Conservation (phyloP, 2,797 vertebrate species). For the Prionace glauca region DNA sequence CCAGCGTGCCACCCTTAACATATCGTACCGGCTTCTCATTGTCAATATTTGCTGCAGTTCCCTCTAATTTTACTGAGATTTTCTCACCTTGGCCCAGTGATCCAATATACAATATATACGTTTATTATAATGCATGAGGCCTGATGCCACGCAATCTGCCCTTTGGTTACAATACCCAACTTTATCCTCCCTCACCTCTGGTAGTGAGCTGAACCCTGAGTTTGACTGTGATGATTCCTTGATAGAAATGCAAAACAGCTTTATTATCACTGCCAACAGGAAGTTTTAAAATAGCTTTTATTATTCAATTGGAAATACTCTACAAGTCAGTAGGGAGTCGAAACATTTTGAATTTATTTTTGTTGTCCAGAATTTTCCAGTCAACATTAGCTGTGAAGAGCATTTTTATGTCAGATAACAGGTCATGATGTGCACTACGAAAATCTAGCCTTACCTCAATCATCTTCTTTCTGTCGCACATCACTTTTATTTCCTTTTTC, state of each 20-base stretch:
- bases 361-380: not conserved
- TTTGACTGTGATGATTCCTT: not conserved
- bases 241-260: not conserved
- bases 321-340: not conserved
- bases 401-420: not conserved
- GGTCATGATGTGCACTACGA: not conserved
- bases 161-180: not conserved
- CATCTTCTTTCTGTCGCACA: not conserved
- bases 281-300: not conserved
- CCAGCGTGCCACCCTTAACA: too few species aligned
- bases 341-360: not conserved
- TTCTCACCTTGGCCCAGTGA: not conserved
- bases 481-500: slow-evolving; percentile 38
- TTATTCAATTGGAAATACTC: not conserved
- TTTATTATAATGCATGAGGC: not conserved
- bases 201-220: not conserved
- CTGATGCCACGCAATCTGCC: not conserved
- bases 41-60: not conserved
- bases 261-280: not conserved
- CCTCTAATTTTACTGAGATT: not conserved
- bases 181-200: not conserved
- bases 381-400: not conserved
- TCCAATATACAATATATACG: not conserved
- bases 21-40: not conserved
- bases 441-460: not conserved